Conservation (phyloP, 2,113 vertebrate species). For the Donacobius atricapilla region DNA sequence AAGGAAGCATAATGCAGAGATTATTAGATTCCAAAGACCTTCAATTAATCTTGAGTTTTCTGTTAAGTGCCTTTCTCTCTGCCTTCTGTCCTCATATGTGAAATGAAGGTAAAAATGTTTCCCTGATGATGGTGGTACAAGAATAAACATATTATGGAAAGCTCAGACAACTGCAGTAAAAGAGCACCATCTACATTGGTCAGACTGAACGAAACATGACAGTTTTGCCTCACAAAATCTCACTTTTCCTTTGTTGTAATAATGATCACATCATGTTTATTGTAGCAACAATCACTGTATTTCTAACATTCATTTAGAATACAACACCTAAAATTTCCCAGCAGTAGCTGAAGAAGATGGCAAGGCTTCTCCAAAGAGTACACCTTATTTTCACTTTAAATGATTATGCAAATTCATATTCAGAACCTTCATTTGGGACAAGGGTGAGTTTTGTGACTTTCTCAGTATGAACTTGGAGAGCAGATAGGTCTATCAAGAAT, state of each 20-base stretch:
- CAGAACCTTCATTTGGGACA: background rate
- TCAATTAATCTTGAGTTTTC: background rate
- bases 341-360: background rate
- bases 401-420: background rate
- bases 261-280: background rate
- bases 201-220: background rate
- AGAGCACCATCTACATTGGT: background rate
- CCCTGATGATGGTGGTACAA: background rate
- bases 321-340: background rate
- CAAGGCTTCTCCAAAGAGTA: background rate
- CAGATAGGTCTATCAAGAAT: background rate
- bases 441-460: background rate
- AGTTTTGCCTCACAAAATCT: background rate
- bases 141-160: background rate
- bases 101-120: background rate
- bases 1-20: background rate
- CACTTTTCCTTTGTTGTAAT: background rate
- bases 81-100: background rate
- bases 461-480: background rate
- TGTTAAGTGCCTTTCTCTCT: background rate
- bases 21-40: background rate
- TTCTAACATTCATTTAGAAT: background rate
- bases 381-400: background rate
- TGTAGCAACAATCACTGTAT: background rate
- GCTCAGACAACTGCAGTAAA: background rate